Percentiles rank a stretch among this genome's conserved stretches.
Conservation (phyloP, 2,113 vertebrate species). For the Phocoena sinus region DNA sequence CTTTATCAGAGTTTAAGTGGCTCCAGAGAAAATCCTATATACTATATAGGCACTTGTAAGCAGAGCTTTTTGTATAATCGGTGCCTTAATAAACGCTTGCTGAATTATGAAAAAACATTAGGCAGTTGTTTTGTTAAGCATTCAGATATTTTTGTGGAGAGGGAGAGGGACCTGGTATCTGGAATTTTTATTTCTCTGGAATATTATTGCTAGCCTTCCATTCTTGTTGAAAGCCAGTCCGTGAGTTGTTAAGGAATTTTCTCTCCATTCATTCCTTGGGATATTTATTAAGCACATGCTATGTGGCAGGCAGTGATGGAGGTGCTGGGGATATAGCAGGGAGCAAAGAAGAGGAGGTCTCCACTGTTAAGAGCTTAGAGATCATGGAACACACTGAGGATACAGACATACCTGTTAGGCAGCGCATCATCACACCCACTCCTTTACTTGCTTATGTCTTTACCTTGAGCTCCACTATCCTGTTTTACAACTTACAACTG, state of each 20-base stretch:
- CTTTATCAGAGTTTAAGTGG: neutral
- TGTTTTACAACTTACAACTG: neutral
- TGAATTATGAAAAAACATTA: neutral
- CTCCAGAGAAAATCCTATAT: neutral
- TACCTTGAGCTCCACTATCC: neutral
- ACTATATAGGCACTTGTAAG: neutral
- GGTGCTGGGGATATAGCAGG: neutral
- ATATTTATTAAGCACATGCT: neutral
- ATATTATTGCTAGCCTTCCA: neutral
- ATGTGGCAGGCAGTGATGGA: neutral
- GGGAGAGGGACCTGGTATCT: neutral
- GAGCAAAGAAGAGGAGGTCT: neutral
- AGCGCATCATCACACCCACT: rapidly evolving
- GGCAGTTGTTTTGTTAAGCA: neutral
- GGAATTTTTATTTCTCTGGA: neutral
- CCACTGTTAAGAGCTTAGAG: neutral
- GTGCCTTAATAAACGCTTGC: neutral
- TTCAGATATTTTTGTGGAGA: neutral
- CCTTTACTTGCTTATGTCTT: no score
- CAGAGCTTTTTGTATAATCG: no score
- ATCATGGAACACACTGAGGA: rapidly evolving
- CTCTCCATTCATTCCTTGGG: neutral
- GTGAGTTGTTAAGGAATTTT: neutral
- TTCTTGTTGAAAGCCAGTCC: neutral
- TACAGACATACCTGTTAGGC: rapidly evolving